Evolutionary conservation across 2,113 vertebrate species (phyloP).

Genomic region (Archilochus colubris): DNA sequence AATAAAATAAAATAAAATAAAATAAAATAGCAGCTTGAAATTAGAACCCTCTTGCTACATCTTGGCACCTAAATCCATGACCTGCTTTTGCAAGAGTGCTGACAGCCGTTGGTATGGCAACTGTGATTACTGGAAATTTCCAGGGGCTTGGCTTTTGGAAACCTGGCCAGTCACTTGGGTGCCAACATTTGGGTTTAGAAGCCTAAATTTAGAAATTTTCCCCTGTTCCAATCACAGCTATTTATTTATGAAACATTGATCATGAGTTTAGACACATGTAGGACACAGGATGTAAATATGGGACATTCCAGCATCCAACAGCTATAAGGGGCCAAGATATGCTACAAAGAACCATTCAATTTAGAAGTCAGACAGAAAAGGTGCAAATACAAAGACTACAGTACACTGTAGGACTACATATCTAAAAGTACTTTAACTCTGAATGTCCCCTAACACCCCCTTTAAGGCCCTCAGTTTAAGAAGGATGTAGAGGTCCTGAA

Average conservation of each 20-base stretch:
- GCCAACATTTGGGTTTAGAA: slow-evolving; percentile 45
- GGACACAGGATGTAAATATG: neutral
- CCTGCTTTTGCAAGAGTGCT: slow-evolving; percentile 65
- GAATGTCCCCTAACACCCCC: neutral
- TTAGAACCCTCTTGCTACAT: slow-evolving; percentile 51
- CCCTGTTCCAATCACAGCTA: neutral
- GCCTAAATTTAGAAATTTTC: neutral
- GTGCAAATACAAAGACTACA: neutral
- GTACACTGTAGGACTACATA: neutral
- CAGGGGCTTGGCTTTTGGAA: slow-evolving; percentile 62
- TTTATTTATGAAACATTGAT: slow-evolving; percentile 17
- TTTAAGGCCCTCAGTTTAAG: neutral
- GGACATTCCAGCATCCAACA: neutral
- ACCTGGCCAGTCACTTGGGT: slow-evolving; percentile 40
- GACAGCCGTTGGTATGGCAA: slow-evolving; percentile 64
- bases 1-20: neutral
- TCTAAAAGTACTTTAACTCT: neutral
- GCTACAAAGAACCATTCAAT: neutral
- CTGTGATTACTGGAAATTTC: slow-evolving; percentile 68
- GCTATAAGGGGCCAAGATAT: neutral
- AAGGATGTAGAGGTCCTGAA: too few relatives aligned
- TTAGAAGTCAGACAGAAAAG: neutral
- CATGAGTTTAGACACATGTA: slow-evolving; percentile 8
- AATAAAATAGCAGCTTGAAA: neutral
- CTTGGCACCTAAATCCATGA: slow-evolving; percentile 59